phyloP scores from a whole-genome alignment of 2,888 invertebrate genomes.

The Cephus runcator region DNA sequence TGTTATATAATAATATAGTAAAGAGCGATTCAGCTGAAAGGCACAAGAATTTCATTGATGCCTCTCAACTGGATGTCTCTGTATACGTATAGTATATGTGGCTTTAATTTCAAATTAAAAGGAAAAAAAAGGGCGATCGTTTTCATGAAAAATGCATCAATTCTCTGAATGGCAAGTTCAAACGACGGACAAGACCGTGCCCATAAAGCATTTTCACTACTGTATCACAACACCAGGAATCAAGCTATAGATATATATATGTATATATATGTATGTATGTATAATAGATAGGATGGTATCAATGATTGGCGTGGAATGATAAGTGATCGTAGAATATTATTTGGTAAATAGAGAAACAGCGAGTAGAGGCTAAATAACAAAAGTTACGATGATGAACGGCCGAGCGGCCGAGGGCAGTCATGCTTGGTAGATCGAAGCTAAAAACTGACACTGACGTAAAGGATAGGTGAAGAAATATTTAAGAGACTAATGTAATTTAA shows the following conservation, averaged over 20 bases:
- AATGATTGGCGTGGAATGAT: slow-evolving; percentile 47
- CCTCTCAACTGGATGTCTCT: not conserved
- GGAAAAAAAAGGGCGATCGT: slow-evolving; percentile 27
- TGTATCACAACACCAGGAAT: slow-evolving; percentile 60
- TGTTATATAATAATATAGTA: not conserved
- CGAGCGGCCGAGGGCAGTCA: slow-evolving; percentile 43
- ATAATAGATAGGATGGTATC: slow-evolving; percentile 47
- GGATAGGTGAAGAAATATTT: not conserved
- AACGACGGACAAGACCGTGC: slow-evolving; percentile 58
- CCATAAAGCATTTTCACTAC: slow-evolving; percentile 60
- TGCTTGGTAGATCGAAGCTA: not conserved
- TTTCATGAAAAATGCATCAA: slow-evolving; percentile 48
- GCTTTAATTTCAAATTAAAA: not conserved
- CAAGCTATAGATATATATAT: slow-evolving; percentile 50
- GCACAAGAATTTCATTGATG: not conserved
- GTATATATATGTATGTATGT: slow-evolving; percentile 7
- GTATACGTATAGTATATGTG: not conserved
- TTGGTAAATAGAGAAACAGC: slow-evolving; percentile 41
- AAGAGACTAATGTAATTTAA: not conserved
- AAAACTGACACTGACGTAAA: not conserved
- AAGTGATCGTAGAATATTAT: slow-evolving; percentile 45
- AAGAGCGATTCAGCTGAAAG: not conserved
- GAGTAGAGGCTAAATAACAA: slow-evolving; percentile 36
- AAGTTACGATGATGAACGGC: slow-evolving; percentile 35
- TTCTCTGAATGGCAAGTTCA: slow-evolving; percentile 41